A percentile compares a stretch with the other conserved stretches of the same genome.
phyloP scores from a whole-genome alignment of 2,797 vertebrate genomes.

The Semotilus atromaculatus region DNA sequence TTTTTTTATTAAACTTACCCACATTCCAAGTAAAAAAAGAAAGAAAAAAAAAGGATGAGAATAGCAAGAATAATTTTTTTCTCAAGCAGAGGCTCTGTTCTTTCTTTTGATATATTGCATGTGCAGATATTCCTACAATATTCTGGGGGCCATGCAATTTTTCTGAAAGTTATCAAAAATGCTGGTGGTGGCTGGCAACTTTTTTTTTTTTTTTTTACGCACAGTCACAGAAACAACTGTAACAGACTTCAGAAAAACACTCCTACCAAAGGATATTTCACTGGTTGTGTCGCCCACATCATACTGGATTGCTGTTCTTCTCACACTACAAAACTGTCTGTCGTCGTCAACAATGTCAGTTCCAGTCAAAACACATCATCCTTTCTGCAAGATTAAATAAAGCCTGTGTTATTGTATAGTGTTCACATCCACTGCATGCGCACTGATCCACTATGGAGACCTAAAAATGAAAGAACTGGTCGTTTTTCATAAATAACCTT shows the following conservation, averaged over 20 bases:
- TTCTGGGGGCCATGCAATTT: too few species aligned
- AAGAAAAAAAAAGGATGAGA: too few species aligned
- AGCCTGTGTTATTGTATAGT: not conserved
- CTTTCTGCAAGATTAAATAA: constrained; percentile 1
- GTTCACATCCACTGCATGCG: not conserved
- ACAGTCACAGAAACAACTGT: too few species aligned
- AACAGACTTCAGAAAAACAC: not conserved
- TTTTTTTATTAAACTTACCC: too few species aligned
- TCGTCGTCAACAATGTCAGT: not conserved
- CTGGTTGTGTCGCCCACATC: not conserved
- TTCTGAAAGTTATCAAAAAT: too few species aligned
- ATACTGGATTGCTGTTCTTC: not conserved
- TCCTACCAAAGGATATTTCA: not conserved
- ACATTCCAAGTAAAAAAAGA: too few species aligned
- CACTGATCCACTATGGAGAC: not conserved
- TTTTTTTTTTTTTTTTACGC: too few species aligned
- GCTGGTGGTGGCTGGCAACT: too few species aligned
- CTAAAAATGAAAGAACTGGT: constrained; percentile 57
- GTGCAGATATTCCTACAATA: too few species aligned
- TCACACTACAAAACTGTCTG: not conserved
- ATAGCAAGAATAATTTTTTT: too few species aligned
- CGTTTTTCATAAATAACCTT: constrained; percentile 75
- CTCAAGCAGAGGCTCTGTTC: too few species aligned
- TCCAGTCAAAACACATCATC: not conserved
- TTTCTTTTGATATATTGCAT: too few species aligned